A percentile compares a stretch with the other conserved stretches of the same genome.
phyloP scores from a whole-genome alignment of 2,113 vertebrate species.

The Gadus chalcogrammus region DNA sequence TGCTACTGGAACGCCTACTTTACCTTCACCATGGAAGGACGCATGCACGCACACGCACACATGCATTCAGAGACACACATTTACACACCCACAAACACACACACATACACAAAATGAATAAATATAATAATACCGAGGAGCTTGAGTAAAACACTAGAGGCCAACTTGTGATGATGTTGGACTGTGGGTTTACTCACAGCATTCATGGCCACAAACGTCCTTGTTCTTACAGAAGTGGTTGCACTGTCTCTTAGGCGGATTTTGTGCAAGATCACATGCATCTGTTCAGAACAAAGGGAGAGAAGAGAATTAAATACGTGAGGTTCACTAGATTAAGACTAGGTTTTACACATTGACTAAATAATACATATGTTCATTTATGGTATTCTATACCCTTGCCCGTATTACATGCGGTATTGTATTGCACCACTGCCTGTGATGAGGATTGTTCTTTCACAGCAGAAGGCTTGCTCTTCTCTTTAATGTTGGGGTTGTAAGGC shows the following conservation, averaged over 20 bases:
- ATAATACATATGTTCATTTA: background rate
- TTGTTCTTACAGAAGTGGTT: conserved; percentile 96
- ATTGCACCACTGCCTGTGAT: conserved; percentile 3
- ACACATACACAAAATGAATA: background rate
- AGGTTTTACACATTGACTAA: background rate
- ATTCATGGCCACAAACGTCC: conserved; percentile 87
- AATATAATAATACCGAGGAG: background rate
- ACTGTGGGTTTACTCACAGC: conserved; percentile 80
- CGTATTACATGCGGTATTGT: conserved; percentile 7
- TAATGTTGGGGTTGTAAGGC: background rate
- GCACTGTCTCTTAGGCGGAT: conserved; percentile 80
- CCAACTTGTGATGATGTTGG: background rate
- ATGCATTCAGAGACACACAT: background rate
- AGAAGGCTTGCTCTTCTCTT: conserved; percentile 15
- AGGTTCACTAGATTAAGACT: background rate
- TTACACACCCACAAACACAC: background rate
- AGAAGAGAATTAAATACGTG: background rate
- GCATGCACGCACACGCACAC: background rate
- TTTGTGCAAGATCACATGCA: conserved; percentile 45
- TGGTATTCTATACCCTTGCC: conserved; percentile 31
- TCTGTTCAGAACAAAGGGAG: conserved; percentile 12
- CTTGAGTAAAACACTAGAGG: too few relatives aligned
- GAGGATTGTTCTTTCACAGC: conserved; percentile 15
- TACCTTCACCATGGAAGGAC: conserved; percentile 73
- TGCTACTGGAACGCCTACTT: conserved; percentile 78